A percentile compares a stretch with the other conserved stretches of the same genome.
phyloP scores from a whole-genome alignment of 2,113 vertebrate species.

The Cottus gobio region DNA sequence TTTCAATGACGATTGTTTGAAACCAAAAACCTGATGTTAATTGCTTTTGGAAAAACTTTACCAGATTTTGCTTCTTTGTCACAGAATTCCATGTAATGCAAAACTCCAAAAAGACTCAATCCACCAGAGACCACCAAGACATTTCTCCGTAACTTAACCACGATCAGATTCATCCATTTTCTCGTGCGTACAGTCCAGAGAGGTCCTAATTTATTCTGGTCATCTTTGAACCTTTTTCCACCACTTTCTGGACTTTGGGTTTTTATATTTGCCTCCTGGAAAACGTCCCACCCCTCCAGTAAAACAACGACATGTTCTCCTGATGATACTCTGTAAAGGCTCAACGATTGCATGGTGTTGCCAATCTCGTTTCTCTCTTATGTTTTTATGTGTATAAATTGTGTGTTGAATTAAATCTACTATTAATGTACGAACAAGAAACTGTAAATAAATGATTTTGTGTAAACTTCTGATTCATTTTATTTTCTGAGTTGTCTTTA shows the following conservation, averaged over 20 bases:
- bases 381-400: constrained; percentile 78
- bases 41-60: constrained; percentile 16
- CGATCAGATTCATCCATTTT: constrained; percentile 40
- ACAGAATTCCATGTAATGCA: neutral
- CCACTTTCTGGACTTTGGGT: constrained; percentile 52
- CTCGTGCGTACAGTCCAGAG: constrained; percentile 54
- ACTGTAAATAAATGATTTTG: constrained; percentile 84
- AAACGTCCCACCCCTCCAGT: constrained; percentile 35
- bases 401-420: constrained; percentile 73
- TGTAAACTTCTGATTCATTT: constrained; percentile 53
- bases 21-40: neutral
- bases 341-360: constrained; percentile 76
- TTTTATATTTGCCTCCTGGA: constrained; percentile 58
- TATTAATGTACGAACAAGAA: constrained; percentile 59
- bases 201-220: constrained; percentile 72
- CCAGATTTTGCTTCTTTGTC: constrained; percentile 3
- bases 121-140: constrained; percentile 4
- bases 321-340: constrained; percentile 53
- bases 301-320: constrained; percentile 37
- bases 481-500: neutral
- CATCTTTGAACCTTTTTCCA: constrained; percentile 54
- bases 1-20: neutral
- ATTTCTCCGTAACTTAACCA: constrained; percentile 14
- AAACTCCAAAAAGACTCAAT: neutral
- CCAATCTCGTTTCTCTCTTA: constrained; percentile 43